phyloP scores from a whole-genome alignment of 2,797 vertebrate genomes.

The Melanotaenia pygmaea region DNA sequence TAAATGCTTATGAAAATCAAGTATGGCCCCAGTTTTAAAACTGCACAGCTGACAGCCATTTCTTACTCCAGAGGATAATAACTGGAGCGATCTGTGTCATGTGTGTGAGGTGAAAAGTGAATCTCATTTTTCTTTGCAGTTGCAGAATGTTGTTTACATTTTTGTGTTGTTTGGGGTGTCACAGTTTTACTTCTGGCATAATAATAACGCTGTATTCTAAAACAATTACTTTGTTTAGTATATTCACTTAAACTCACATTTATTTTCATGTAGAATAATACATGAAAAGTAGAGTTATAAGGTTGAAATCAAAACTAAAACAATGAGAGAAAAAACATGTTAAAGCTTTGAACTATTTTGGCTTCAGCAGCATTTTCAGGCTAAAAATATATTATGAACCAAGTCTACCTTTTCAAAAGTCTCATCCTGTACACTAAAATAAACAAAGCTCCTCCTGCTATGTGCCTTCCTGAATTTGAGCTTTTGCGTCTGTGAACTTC shows the following conservation, averaged over 20 bases:
- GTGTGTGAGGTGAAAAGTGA: background rate
- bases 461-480: conserved; percentile 12
- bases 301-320: background rate
- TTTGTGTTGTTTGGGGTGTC: background rate
- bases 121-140: background rate
- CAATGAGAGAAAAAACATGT: background rate
- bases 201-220: background rate
- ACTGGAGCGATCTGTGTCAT: background rate
- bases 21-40: background rate
- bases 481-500: conserved; percentile 35
- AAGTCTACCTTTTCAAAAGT: conserved; percentile 34
- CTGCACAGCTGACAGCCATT: background rate
- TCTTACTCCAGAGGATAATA: background rate
- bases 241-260: background rate
- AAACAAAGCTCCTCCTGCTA: conserved; percentile 34
- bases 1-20: background rate
- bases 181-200: background rate
- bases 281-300: background rate
- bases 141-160: background rate
- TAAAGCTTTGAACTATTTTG: background rate
- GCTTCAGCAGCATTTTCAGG: conserved; percentile 6
- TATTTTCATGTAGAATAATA: background rate
- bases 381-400: conserved; percentile 26
- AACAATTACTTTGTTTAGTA: background rate
- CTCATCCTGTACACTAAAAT: conserved; percentile 46